Base-by-base conservation (phyloP, 2,888 invertebrate genomes). In the Operophtera brumata region DNA sequence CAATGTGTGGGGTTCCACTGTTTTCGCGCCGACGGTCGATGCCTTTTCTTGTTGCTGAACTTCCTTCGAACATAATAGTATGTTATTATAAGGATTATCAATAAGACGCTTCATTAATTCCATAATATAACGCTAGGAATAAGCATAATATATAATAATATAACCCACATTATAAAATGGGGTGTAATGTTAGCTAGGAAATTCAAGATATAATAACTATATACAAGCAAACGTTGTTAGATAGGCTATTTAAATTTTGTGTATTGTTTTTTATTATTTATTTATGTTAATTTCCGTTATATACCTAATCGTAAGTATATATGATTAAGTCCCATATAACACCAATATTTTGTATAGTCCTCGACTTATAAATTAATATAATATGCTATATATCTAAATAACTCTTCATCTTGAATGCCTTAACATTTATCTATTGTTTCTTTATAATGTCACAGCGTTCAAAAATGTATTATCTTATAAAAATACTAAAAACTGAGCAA, bases 221-320 rank as follows among this genome's bases (percentile, higher is more conserved):
- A 80, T 81, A 83, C 78, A 82, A 75, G 54, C 75, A 73, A 71
- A 73, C 75, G 78, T 78, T 73, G 70, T 77, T 86, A 86, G 85
- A 84, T 85, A 86, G 84, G 83, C 75, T 84, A 84, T 84, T 77
- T 67, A 57, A 66, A 47, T 58, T 59, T 61, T 60, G 59, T 60
- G 56, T 58, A 41, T 64, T 39, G 57, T 53, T 51, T 47, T 44
- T 40, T 28, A 46, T 59, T 42, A 40, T 56, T 59, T 44, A 28
- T 9, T 49, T 59, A 40, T 7, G 49, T 59, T 53, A 25, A 55
- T 40, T 57, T 61, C 51, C 43, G 48, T 44, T 62, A 52, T 51
- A 55, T 64, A 20, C 20, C 20, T 20, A 61, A 54, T 56, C 47
- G 59, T 59, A 62, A 63, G 55, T 56, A 61, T 60, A 56, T 68